Conservation (phyloP, 1,140 invertebrate species). For the Apocrypta bakeri region DNA sequence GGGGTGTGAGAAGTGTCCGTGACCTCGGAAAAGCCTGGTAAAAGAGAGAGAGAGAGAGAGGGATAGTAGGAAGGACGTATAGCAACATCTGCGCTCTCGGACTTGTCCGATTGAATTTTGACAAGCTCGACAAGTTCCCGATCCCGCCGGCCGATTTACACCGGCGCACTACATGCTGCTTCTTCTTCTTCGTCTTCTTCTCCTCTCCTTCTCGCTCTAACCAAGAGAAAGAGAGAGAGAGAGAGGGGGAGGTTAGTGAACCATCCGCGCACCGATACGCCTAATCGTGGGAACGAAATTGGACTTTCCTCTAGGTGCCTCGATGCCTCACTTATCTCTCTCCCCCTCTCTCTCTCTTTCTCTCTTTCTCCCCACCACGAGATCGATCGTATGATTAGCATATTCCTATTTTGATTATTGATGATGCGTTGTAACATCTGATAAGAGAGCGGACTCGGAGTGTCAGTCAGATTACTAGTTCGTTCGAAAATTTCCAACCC, state of each 20-base stretch:
- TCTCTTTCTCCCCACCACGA: background rate
- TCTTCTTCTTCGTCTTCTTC: background rate
- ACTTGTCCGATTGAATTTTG: constrained; percentile 73
- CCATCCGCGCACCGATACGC: constrained; percentile 57
- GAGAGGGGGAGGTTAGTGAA: constrained; percentile 57
- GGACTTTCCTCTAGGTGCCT: constrained; percentile 38
- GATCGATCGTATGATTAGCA: constrained; percentile 39
- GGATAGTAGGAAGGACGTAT: constrained; percentile 47
- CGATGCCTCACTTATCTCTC: constrained; percentile 37
- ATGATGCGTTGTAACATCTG: background rate
- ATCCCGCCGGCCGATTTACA: constrained; percentile 61
- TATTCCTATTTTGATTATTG: constrained; percentile 47
- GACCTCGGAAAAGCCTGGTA: background rate
- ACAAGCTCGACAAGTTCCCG: constrained; percentile 70
- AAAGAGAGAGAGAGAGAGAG: constrained; percentile 17
- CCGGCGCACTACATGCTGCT: constrained; percentile 41
- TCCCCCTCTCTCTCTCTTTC: constrained; percentile 33
- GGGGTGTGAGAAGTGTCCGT: constrained; percentile 72
- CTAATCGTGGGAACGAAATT: constrained; percentile 65
- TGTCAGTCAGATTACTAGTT: no score
- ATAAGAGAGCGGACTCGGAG: constrained; percentile 18
- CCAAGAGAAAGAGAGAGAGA: constrained; percentile 9
- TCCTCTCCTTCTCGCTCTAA: background rate
- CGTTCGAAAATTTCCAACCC: no score
- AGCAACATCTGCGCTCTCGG: constrained; percentile 55